These are phyloP conservation scores for Vireo altiloquus DNA, from an alignment of 2,113 vertebrate genomes.

Conservation along the genomic window DNA sequence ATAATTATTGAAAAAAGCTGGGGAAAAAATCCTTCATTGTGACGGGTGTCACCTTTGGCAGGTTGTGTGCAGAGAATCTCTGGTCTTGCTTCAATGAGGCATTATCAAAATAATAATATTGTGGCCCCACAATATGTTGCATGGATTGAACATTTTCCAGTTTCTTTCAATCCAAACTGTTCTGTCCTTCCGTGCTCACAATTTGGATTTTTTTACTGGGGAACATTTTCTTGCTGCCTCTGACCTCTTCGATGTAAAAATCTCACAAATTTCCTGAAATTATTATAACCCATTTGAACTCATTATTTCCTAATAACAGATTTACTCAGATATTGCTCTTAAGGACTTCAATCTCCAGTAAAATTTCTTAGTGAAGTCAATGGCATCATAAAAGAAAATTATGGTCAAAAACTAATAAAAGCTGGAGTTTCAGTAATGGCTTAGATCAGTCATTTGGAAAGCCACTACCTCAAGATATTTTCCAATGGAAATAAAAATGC, in stretches of 20 bases:
- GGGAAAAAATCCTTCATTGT: background rate
- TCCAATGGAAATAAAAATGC: background rate
- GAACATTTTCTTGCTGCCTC: background rate
- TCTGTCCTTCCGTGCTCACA: accelerated
- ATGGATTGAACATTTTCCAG: too few relatives aligned
- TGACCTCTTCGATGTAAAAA: background rate
- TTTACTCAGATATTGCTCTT: background rate
- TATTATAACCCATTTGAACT: background rate
- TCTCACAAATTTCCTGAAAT: background rate
- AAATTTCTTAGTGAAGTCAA: background rate
- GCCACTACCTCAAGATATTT: background rate
- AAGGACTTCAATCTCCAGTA: background rate
- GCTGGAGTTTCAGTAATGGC: background rate
- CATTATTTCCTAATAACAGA: background rate
- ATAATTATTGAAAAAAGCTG: background rate
- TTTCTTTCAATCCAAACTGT: background rate
- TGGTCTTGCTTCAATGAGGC: background rate
- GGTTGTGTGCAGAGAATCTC: background rate
- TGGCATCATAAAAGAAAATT: background rate
- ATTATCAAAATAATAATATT: accelerated
- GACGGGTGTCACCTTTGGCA: background rate
- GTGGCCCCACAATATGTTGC: too few relatives aligned
- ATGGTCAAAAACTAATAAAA: background rate
- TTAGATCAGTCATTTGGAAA: background rate
- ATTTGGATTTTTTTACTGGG: background rate